phyloP scores from a whole-genome alignment of 2,888 invertebrate species.

The Fragum whitleyi region DNA sequence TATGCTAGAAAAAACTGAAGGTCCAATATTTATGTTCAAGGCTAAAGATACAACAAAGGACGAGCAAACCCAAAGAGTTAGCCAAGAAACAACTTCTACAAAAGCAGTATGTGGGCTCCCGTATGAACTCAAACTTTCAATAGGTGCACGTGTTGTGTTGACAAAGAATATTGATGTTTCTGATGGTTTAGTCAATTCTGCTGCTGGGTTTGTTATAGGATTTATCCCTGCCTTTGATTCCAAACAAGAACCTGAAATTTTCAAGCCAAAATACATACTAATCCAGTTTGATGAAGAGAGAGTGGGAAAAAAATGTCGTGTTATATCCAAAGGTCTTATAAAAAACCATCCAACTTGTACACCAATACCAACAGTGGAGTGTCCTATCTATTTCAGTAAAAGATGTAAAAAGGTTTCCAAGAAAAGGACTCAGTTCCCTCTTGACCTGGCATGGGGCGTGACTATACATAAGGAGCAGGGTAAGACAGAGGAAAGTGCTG shows the following conservation, averaged over 20 bases:
- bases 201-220: conserved; percentile 26
- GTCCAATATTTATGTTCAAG: conserved; percentile 34
- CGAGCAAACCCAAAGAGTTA: conserved; percentile 38
- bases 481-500: conserved; percentile 47
- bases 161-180: conserved; percentile 50
- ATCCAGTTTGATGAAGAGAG: conserved; percentile 36
- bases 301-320: conserved; percentile 12
- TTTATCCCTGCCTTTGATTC: conserved; percentile 18
- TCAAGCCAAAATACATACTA: conserved; percentile 40
- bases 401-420: background rate
- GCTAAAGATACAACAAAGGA: conserved; percentile 45
- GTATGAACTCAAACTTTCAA: conserved; percentile 26
- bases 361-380: conserved; percentile 34
- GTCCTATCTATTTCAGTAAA: conserved; percentile 24
- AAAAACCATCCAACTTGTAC: conserved; percentile 14
- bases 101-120: conserved; percentile 31
- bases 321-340: conserved; percentile 7
- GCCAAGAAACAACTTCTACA: conserved; percentile 13
- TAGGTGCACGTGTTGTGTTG: conserved; percentile 39
- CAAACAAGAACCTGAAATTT: conserved; percentile 17
- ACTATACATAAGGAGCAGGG: conserved; percentile 56
- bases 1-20: conserved; percentile 24
- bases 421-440: conserved; percentile 45
- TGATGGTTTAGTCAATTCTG: conserved; percentile 50
- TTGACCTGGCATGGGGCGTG: conserved; percentile 42